Evolutionary conservation across 2,113 vertebrate species (phyloP).

Genomic region (Sturnus vulgaris): DNA sequence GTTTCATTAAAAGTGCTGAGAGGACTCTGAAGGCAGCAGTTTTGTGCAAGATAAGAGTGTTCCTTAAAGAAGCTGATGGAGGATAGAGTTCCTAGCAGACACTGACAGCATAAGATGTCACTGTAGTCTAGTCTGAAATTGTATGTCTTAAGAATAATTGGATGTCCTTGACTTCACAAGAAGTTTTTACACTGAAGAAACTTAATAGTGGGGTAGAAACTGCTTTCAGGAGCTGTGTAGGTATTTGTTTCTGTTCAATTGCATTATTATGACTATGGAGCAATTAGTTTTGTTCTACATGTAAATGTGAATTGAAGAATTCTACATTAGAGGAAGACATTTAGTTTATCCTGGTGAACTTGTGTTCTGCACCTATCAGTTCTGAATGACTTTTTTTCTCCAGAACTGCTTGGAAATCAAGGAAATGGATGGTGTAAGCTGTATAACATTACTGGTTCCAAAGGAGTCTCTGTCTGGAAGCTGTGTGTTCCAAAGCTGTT

Average conservation of each 20-base stretch:
- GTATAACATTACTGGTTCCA: neutral
- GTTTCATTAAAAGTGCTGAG: conserved; percentile 22
- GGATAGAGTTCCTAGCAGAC: neutral
- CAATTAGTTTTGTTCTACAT: neutral
- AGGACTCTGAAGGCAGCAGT: conserved; percentile 27
- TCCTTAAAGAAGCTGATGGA: conserved; percentile 19
- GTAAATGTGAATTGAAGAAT: neutral
- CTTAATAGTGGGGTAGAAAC: neutral
- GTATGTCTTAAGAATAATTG: neutral
- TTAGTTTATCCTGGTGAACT: neutral
- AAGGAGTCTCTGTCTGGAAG: neutral
- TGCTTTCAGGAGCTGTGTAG: neutral
- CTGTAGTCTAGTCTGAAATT: neutral
- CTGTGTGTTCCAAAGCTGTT: neutral
- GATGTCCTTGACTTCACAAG: neutral
- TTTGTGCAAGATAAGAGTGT: conserved; percentile 45
- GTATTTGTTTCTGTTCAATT: neutral
- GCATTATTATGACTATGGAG: neutral
- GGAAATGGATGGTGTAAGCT: neutral
- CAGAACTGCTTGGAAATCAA: neutral
- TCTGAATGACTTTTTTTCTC: neutral
- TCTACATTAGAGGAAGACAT: neutral
- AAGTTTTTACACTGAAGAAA: neutral
- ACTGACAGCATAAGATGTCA: neutral
- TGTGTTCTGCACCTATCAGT: neutral